phyloP scores from a whole-genome alignment of 2,797 vertebrate genomes.

The Eulemur coronatus region DNA sequence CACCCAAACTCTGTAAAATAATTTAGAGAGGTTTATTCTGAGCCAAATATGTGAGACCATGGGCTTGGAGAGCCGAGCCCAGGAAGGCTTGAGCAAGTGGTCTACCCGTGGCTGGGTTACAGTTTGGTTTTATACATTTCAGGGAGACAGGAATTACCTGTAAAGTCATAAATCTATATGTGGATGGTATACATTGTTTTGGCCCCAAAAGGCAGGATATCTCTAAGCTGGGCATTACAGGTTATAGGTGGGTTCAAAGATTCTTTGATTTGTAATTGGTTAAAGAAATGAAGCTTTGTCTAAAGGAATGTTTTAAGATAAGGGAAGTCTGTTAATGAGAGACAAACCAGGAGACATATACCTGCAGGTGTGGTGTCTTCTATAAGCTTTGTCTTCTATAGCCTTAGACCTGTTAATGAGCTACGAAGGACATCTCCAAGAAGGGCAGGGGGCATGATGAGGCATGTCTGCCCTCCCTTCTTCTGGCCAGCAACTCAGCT shows the following conservation, averaged over 20 bases:
- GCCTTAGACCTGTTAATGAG: not conserved
- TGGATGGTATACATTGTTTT: not conserved
- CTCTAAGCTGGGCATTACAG: not conserved
- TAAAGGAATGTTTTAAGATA: not conserved
- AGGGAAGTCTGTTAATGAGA: not conserved
- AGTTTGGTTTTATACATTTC: not conserved
- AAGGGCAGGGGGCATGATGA: not conserved
- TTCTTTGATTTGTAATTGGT: not conserved
- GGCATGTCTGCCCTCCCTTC: not conserved
- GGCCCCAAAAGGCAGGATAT: not conserved
- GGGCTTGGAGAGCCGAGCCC: not conserved
- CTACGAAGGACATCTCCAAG: not conserved
- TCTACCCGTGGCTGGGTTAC: not conserved
- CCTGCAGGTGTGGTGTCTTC: not conserved
- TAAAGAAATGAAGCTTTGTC: not conserved
- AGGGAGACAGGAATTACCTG: not conserved
- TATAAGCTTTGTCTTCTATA: not conserved
- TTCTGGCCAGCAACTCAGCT: not conserved
- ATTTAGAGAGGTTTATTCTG: not conserved
- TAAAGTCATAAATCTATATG: not conserved
- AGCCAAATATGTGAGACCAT: not conserved
- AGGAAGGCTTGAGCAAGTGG: not conserved
- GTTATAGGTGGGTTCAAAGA: not conserved
- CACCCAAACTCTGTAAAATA: not conserved
- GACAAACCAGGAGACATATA: not conserved